These are phyloP conservation scores for Cryptops parisi DNA, from an alignment of 2,888 invertebrate species.

Conservation along the genomic window DNA sequence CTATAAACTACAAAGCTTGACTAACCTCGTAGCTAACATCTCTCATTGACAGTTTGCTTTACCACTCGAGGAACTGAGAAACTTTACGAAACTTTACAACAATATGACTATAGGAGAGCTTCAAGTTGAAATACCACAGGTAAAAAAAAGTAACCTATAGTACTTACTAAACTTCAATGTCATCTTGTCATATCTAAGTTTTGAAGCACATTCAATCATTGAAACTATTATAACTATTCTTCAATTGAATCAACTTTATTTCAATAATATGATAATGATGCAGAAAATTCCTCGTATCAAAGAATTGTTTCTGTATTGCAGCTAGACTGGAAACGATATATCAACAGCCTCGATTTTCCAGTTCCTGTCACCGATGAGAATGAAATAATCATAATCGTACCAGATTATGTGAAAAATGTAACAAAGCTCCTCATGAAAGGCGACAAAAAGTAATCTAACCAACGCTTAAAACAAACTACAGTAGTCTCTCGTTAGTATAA, in stretches of 20 bases:
- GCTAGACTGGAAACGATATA: slow-evolving; percentile 56
- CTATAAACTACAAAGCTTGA: too few relatives aligned
- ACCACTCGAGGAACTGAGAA: slow-evolving; percentile 76
- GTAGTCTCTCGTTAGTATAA: too few relatives aligned
- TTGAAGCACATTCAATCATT: too few relatives aligned
- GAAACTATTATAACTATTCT: too few relatives aligned
- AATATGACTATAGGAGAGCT: slow-evolving; percentile 70
- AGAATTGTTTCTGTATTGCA: not conserved
- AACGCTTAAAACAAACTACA: not conserved
- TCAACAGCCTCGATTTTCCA: slow-evolving; percentile 54
- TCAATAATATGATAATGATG: not conserved
- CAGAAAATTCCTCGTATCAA: not conserved
- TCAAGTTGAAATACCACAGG: too few relatives aligned
- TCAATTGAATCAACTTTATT: slow-evolving; percentile 13
- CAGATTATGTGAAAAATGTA: slow-evolving; percentile 57
- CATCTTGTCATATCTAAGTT: too few relatives aligned
- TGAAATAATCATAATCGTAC: slow-evolving; percentile 68
- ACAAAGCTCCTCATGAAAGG: slow-evolving; percentile 44
- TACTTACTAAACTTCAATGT: too few relatives aligned
- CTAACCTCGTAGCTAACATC: not conserved
- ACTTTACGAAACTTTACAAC: slow-evolving; percentile 78
- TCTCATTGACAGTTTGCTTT: slow-evolving; percentile 49
- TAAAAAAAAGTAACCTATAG: too few relatives aligned
- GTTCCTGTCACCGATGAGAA: slow-evolving; percentile 44
- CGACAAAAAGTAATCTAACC: slow-evolving; percentile 37